Conservation (phyloP, 2,113 vertebrate genomes). For the Hylia prasina region DNA sequence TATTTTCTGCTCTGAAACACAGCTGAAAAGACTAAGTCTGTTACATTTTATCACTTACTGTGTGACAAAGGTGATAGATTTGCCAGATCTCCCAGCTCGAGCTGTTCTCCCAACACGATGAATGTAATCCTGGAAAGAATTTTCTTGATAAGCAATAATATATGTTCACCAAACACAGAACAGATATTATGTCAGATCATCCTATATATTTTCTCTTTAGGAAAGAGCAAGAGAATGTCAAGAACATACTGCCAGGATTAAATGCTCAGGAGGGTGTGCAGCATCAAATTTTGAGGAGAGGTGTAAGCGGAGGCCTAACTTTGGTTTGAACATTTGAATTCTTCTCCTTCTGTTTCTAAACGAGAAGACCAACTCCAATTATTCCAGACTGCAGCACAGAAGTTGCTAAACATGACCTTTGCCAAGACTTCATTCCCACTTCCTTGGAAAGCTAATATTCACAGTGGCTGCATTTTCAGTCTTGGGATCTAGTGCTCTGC, state of each 20-base stretch:
- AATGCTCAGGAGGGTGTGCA: background rate
- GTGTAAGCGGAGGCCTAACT: rapidly evolving
- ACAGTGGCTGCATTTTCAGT: background rate
- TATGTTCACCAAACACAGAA: background rate
- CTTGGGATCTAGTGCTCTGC: background rate
- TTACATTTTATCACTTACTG: constrained; percentile 79
- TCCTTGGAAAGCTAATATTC: background rate
- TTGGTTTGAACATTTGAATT: background rate
- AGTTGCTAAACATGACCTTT: background rate
- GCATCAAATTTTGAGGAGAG: background rate
- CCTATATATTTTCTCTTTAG: background rate
- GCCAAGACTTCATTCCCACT: background rate
- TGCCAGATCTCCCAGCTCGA: constrained; percentile 92
- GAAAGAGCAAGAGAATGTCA: background rate
- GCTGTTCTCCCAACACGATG: constrained; percentile 95
- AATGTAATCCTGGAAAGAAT: constrained; percentile 89
- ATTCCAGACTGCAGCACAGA: background rate
- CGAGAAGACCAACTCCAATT: background rate
- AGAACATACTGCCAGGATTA: background rate
- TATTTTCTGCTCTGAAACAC: background rate
- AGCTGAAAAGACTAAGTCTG: background rate
- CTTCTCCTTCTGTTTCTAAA: background rate
- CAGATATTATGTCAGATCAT: background rate
- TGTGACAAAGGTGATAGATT: constrained; percentile 95
- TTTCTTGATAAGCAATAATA: background rate